These are phyloP conservation scores for Eurytoma adleriae DNA, from an alignment of 2,888 invertebrate species.

Conservation along the genomic window DNA sequence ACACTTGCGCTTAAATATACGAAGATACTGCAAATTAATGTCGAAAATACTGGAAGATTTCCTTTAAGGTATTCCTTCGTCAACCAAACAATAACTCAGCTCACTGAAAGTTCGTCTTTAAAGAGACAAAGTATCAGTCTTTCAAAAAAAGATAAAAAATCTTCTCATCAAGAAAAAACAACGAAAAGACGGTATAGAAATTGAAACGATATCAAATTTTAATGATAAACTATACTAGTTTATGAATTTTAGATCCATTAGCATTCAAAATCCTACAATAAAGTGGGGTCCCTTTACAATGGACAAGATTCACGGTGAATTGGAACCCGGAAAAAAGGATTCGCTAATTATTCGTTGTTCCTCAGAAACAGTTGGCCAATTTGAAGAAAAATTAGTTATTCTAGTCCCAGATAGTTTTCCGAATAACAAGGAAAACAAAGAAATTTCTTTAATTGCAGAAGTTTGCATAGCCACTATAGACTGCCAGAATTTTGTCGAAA, in stretches of 20 bases:
- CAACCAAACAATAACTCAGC: not conserved
- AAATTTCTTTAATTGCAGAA: slow-evolving; percentile 77
- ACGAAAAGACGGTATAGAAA: slow-evolving; percentile 36
- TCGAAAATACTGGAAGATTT: slow-evolving; percentile 81
- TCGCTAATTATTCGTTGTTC: slow-evolving; percentile 71
- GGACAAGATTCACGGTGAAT: slow-evolving; percentile 69
- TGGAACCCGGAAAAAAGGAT: slow-evolving; percentile 69
- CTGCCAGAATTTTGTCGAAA: slow-evolving; percentile 78
- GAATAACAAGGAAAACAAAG: slow-evolving; percentile 77
- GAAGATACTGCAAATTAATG: slow-evolving; percentile 78
- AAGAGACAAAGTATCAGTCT: not conserved
- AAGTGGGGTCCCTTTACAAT: slow-evolving; percentile 73
- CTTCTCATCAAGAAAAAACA: slow-evolving; percentile 57
- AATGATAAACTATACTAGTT: not conserved
- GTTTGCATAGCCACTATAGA: slow-evolving; percentile 80
- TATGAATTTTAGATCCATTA: not conserved
- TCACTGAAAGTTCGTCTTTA: not conserved
- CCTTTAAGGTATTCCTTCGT: slow-evolving; percentile 75
- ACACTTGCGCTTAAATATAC: slow-evolving; percentile 78
- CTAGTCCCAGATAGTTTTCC: slow-evolving; percentile 74
- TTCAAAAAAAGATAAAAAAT: slow-evolving; percentile 37
- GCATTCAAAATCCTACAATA: slow-evolving; percentile 49
- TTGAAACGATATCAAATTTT: not conserved
- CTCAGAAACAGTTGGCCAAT: slow-evolving; percentile 69
- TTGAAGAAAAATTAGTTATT: slow-evolving; percentile 72